Conservation (phyloP, 2,113 vertebrate species). For the Amphiprion ocellaris region DNA sequence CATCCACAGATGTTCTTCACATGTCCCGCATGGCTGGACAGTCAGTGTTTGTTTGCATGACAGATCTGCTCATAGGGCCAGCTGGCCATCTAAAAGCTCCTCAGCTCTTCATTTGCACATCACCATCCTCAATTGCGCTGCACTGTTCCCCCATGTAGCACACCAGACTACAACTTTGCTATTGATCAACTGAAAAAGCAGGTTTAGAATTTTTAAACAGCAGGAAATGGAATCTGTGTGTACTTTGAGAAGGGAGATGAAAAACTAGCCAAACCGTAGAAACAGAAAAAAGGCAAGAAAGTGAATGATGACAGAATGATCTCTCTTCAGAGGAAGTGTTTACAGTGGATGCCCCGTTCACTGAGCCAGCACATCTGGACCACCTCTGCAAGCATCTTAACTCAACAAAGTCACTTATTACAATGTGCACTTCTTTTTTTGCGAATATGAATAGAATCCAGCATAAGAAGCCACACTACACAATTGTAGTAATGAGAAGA, state of each 20-base stretch:
- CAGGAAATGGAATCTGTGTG: background rate
- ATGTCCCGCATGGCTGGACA: conserved; percentile 51
- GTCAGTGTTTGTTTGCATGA: conserved; percentile 56
- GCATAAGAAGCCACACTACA: background rate
- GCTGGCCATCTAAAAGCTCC: conserved; percentile 52
- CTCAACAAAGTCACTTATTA: conserved; percentile 21
- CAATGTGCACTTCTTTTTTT: background rate
- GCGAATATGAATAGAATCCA: background rate
- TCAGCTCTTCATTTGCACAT: conserved; percentile 60
- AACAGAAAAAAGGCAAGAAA: conserved; percentile 4
- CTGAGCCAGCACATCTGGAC: conserved; percentile 47
- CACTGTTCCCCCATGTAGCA: background rate
- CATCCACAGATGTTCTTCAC: conserved; percentile 77
- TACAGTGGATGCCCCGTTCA: background rate
- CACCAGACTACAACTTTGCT: background rate
- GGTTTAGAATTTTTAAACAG: conserved; percentile 9
- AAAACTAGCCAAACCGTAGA: conserved; percentile 14
- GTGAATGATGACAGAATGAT: conserved; percentile 20
- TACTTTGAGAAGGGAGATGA: background rate
- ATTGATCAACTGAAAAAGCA: conserved; percentile 26
- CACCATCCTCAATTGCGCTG: conserved; percentile 20
- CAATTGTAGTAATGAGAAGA: background rate
- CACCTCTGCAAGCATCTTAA: conserved; percentile 26
- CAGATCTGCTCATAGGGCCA: conserved; percentile 50
- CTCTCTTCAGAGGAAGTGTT: conserved; percentile 25